Evolutionary conservation across 1,140 invertebrate species (phyloP).

Genomic region (Agrilus planipennis): DNA sequence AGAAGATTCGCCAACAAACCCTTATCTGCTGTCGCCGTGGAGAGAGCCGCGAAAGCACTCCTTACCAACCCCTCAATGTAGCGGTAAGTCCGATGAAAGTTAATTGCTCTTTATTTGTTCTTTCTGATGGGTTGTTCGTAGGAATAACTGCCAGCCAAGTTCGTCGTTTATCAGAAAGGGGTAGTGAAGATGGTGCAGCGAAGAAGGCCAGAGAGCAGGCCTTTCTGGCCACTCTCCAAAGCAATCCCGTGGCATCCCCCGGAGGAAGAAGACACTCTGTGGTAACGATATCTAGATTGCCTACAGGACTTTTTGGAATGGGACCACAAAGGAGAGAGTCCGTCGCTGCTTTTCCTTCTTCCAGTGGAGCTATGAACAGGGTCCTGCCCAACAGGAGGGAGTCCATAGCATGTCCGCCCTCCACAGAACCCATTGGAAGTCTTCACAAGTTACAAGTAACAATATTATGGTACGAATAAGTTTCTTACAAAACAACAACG

Average conservation of each 20-base stretch:
- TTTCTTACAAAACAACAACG: too few relatives aligned
- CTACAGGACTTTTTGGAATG: slow-evolving; percentile 57
- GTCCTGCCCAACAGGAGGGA: slow-evolving; percentile 38
- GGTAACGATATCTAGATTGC: slow-evolving; percentile 69
- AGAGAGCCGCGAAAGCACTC: slow-evolving; percentile 62
- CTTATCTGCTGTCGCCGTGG: slow-evolving; percentile 67
- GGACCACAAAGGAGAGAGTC: slow-evolving; percentile 65
- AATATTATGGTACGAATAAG: too few relatives aligned
- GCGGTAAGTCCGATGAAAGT: too few relatives aligned
- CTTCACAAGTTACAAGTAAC: slow-evolving; percentile 71
- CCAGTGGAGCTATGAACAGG: slow-evolving; percentile 18
- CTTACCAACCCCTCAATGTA: slow-evolving; percentile 66
- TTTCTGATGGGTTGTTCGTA: too few relatives aligned
- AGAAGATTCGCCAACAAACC: slow-evolving; percentile 61
- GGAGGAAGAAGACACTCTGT: slow-evolving; percentile 69
- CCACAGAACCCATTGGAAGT: slow-evolving; percentile 54
- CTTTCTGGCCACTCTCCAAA: slow-evolving; percentile 65
- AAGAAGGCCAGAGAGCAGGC: slow-evolving; percentile 58
- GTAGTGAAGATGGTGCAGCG: slow-evolving; percentile 57
- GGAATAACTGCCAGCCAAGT: slow-evolving; percentile 77
- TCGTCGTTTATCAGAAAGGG: slow-evolving; percentile 61
- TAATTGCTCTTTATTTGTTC: too few relatives aligned
- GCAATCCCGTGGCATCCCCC: slow-evolving; percentile 51
- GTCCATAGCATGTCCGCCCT: slow-evolving; percentile 45
- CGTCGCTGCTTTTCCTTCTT: slow-evolving; percentile 58